Percentiles rank a stretch among this genome's conserved stretches.
Evolutionary conservation across 2,113 vertebrate genomes (phyloP).

Genomic region (Boulengeromyrus knoepffleri): DNA sequence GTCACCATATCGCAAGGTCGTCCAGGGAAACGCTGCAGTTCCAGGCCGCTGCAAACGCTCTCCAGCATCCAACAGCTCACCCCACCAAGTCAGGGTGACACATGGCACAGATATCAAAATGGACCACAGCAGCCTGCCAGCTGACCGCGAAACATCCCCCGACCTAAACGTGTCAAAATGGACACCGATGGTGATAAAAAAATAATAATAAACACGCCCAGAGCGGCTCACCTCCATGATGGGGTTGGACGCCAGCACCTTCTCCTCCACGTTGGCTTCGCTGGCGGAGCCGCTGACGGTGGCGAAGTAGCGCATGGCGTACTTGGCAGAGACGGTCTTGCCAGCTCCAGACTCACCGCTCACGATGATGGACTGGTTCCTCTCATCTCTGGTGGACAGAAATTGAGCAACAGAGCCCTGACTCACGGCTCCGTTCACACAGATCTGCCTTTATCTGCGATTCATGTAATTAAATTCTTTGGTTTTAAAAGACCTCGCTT

Average conservation of each 20-base stretch:
- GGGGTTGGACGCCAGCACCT: conserved; percentile 89
- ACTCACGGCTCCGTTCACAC: not conserved
- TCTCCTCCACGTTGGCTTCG: conserved; percentile 83
- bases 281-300: conserved; percentile 84
- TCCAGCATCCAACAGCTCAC: not conserved
- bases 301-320: conserved; percentile 94
- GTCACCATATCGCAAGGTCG: not conserved
- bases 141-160: not conserved
- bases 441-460: not conserved
- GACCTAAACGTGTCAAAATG: not conserved
- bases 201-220: not conserved
- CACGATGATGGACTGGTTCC: conserved; percentile 95
- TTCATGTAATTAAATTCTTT: not conserved
- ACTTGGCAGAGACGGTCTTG: conserved; percentile 95
- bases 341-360: conserved; percentile 96
- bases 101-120: not conserved
- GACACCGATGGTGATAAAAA: not conserved
- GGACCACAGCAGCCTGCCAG: not conserved
- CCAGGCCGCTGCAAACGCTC: not conserved
- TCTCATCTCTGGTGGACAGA: conserved; percentile 68
- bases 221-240: conserved; percentile 88
- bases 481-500: no score
- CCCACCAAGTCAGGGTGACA: not conserved
- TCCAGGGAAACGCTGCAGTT: not conserved
- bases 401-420: not conserved